Conservation (phyloP, 2,797 vertebrate species). For the Bradypodion pumilum region DNA sequence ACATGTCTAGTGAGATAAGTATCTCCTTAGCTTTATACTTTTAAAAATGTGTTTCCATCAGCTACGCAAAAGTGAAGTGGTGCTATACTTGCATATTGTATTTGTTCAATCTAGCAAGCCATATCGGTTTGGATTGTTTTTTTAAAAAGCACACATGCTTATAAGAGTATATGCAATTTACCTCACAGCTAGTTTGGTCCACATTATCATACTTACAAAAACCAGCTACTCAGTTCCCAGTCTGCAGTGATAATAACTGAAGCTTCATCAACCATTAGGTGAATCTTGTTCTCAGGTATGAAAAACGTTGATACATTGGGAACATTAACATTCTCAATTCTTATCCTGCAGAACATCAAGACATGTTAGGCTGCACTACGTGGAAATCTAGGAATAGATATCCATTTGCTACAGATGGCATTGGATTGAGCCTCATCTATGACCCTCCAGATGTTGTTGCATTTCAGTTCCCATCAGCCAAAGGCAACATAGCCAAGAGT, state of each 20-base stretch:
- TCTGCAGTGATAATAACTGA: conserved; percentile 53
- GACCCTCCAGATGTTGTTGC: too few relatives aligned
- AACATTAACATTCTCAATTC: conserved; percentile 66
- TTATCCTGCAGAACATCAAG: conserved; percentile 64
- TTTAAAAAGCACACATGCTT: not conserved
- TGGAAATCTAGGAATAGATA: conserved; percentile 7
- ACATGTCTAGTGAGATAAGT: not conserved
- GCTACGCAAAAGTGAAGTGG: not conserved
- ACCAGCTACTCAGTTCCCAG: conserved; percentile 71
- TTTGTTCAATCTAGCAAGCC: not conserved
- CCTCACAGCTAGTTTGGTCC: not conserved
- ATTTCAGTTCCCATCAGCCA: too few relatives aligned
- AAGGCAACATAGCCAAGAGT: too few relatives aligned
- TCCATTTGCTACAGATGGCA: not conserved
- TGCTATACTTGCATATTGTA: not conserved
- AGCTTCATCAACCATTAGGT: conserved; percentile 66
- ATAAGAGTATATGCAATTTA: not conserved
- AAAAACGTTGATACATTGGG: conserved; percentile 68
- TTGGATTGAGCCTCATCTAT: not conserved
- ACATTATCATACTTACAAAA: conserved; percentile 69
- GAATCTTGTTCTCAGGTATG: conserved; percentile 67
- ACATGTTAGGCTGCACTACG: not conserved
- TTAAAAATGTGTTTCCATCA: not conserved
- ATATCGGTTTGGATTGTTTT: not conserved
- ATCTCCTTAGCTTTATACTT: not conserved